phyloP scores from a whole-genome alignment of 1,140 invertebrate species.

The Eufriesea mexicana region DNA sequence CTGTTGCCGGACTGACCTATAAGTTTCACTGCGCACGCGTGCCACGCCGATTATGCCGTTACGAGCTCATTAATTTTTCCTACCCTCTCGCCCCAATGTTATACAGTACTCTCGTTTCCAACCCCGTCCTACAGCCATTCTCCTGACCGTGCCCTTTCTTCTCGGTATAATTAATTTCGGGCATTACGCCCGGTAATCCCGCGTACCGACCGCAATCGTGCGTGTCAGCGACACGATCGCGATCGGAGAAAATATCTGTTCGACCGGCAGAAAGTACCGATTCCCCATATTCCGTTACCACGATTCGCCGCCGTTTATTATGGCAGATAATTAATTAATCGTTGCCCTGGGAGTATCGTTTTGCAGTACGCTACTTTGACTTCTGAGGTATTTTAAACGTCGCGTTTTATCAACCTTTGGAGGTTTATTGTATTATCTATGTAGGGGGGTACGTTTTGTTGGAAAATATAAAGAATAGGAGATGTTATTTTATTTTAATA shows the following conservation, averaged over 20 bases:
- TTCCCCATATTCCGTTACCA: background rate
- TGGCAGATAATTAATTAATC: background rate
- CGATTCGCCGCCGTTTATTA: constrained; percentile 22
- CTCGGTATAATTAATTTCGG: constrained; percentile 60
- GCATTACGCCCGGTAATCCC: constrained; percentile 55
- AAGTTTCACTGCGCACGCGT: constrained; percentile 51
- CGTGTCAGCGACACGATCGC: constrained; percentile 51
- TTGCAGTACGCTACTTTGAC: background rate
- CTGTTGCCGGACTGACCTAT: constrained; percentile 50
- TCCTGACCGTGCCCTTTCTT: constrained; percentile 3
- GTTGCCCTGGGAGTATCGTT: background rate
- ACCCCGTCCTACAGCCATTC: background rate
- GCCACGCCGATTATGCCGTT: constrained; percentile 57
- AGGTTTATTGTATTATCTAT: too few relatives aligned
- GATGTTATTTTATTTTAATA: too few relatives aligned
- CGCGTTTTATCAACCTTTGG: too few relatives aligned
- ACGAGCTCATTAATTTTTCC: constrained; percentile 66
- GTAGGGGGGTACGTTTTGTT: too few relatives aligned
- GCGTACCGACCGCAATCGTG: constrained; percentile 47
- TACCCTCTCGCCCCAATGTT: constrained; percentile 1
- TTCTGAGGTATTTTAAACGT: too few relatives aligned
- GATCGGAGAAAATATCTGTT: constrained; percentile 53
- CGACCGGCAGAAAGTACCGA: background rate
- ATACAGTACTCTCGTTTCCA: constrained; percentile 1
- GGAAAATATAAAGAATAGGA: too few relatives aligned